Conservation (phyloP, 2,797 vertebrate species). For the Heliangelus exortis region DNA sequence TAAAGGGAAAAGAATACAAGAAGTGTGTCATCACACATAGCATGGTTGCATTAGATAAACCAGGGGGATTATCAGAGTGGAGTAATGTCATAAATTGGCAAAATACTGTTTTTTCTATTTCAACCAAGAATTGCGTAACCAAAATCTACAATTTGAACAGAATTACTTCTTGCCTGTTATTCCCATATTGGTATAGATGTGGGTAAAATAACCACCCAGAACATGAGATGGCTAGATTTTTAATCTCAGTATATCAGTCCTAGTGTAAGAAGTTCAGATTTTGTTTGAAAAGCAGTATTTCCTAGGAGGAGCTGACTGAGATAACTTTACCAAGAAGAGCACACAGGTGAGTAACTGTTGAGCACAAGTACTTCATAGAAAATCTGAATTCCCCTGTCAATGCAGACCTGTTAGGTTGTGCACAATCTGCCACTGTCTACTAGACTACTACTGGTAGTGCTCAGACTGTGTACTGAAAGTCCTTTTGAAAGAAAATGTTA, state of each 20-base stretch:
- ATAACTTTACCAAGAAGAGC: background rate
- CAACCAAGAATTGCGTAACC: background rate
- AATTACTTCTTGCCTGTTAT: background rate
- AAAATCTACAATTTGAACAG: background rate
- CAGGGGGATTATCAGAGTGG: background rate
- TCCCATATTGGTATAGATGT: background rate
- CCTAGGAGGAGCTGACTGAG: background rate
- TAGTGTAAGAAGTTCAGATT: background rate
- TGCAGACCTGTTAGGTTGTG: background rate
- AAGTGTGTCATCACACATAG: background rate
- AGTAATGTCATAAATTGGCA: background rate
- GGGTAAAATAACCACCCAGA: background rate
- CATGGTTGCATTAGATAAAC: background rate
- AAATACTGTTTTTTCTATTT: background rate
- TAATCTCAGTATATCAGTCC: background rate
- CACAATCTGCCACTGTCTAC: background rate
- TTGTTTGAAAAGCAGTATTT: background rate
- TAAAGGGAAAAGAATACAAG: background rate
- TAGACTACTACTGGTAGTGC: background rate
- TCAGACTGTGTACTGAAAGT: background rate
- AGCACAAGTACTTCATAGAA: background rate
- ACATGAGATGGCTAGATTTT: background rate
- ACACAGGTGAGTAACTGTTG: background rate
- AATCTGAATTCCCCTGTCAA: background rate
- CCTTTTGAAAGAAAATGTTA: background rate